Conservation (phyloP, 2,113 vertebrate genomes). For the Albula glossodonta region DNA sequence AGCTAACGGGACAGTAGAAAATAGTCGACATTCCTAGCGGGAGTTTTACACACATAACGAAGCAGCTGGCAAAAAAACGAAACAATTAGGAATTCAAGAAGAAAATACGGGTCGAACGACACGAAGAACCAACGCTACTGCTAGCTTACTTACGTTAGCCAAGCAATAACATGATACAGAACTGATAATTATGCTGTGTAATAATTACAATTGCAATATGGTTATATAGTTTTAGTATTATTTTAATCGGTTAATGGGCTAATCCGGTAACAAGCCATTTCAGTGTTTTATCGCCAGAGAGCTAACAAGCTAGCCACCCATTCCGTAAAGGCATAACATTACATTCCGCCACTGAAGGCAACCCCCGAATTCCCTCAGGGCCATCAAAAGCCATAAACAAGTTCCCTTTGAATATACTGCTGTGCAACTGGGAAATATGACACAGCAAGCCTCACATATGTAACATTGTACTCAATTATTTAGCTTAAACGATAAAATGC, state of each 20-base stretch:
- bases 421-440: background rate
- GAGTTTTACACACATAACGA: background rate
- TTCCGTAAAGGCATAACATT: background rate
- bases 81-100: background rate
- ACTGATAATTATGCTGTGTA: background rate
- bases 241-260: background rate
- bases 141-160: background rate
- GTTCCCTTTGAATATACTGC: background rate
- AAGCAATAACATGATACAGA: background rate
- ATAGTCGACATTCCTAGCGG: background rate
- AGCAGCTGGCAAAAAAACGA: background rate
- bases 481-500: too few relatives aligned
- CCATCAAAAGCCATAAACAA: background rate
- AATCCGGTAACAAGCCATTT: background rate
- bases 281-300: background rate
- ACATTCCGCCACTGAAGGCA: background rate
- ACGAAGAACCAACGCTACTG: background rate
- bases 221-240: background rate
- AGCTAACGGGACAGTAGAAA: background rate
- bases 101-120: background rate
- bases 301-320: background rate
- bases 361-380: conserved; percentile 2
- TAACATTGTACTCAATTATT: background rate
- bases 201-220: background rate
- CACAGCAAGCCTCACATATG: background rate